These are phyloP conservation scores for Eupeodes luniger DNA, from an alignment of 2,888 invertebrate species.

Conservation along the genomic window DNA sequence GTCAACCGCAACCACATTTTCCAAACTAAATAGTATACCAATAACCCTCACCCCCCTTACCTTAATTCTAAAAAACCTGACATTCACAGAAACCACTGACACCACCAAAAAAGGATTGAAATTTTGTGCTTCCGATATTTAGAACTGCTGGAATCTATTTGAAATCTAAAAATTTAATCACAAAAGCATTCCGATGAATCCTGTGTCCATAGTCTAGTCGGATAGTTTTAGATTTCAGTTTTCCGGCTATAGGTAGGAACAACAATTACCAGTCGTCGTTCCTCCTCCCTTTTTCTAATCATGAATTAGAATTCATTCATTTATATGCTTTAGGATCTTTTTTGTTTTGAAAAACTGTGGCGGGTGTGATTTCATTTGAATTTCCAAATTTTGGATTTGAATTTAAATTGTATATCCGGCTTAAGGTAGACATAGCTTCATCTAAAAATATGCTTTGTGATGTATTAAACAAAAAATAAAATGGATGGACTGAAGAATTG, in stretches of 20 bases:
- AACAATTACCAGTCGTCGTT: no score
- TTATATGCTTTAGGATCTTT: neutral
- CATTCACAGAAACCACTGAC: neutral
- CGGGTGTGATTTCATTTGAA: slow-evolving; percentile 4
- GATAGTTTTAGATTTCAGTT: no score
- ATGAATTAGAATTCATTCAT: slow-evolving; percentile 7
- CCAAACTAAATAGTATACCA: neutral
- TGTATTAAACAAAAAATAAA: no score
- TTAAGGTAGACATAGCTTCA: neutral
- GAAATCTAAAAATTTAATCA: slow-evolving; percentile 4
- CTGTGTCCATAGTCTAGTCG: neutral
- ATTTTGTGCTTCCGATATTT: neutral
- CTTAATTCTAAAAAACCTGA: neutral
- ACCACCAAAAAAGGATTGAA: neutral
- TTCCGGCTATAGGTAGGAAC: no score
- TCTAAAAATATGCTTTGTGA: neutral
- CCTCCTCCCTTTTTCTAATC: neutral
- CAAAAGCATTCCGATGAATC: neutral
- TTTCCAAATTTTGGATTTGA: neutral
- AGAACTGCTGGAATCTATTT: neutral
- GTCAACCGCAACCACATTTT: neutral
- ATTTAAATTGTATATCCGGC: neutral
- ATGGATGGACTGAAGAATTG: no score
- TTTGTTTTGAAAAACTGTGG: neutral
- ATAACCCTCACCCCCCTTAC: no score